Conservation (phyloP, 2,113 vertebrate genomes). For the Aphyosemion australe region DNA sequence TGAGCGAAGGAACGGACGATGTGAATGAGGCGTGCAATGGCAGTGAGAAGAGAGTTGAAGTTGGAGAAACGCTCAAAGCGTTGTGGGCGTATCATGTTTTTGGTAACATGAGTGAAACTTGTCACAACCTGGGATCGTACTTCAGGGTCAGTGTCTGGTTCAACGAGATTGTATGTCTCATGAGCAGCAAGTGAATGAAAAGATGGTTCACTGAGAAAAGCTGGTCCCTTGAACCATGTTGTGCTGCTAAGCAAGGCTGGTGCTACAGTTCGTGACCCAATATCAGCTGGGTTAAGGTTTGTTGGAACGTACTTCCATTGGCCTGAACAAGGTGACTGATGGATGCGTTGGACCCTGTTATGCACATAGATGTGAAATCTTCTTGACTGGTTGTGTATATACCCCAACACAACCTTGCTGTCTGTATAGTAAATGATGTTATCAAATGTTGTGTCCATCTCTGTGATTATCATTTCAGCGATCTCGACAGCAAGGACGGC, state of each 20-base stretch:
- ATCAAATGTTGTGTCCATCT: too few species aligned
- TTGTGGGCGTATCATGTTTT: too few species aligned
- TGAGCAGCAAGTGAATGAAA: neutral
- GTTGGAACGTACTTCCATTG: too few species aligned
- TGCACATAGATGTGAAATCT: too few species aligned
- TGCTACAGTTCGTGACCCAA: neutral
- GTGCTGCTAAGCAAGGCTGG: neutral
- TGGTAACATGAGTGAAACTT: neutral
- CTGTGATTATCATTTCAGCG: too few species aligned
- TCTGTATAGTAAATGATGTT: too few species aligned
- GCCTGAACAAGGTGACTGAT: too few species aligned
- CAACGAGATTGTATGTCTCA: neutral
- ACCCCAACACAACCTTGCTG: too few species aligned
- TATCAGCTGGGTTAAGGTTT: neutral
- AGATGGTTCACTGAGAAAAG: neutral
- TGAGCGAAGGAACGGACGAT: neutral
- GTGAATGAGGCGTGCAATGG: neutral
- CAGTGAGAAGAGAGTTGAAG: neutral
- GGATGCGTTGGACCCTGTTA: too few species aligned
- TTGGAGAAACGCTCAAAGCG: neutral
- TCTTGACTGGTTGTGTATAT: too few species aligned
- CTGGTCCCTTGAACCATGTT: conserved; percentile 1
- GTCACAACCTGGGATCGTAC: neutral
- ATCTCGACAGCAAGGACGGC: too few species aligned
- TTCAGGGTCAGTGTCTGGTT: neutral